Evolutionary conservation across 2,888 invertebrate species (phyloP).

Genomic region (Galeopsomyia nigrocyanea): DNA sequence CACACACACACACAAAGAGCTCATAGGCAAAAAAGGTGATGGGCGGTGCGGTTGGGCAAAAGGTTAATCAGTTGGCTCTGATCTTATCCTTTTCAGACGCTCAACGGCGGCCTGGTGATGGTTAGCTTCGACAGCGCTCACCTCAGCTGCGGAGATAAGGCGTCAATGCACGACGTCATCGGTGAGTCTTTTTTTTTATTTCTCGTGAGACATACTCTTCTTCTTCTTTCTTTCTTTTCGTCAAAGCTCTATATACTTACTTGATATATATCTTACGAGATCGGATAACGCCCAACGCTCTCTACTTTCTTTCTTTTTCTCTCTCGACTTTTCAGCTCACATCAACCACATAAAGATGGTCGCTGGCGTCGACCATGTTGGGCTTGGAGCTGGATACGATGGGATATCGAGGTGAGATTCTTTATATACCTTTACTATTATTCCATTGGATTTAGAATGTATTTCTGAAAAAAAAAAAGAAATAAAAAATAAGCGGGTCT

Average conservation of each 20-base stretch:
- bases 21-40: too few species aligned
- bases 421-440: neutral
- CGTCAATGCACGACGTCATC: constrained; percentile 74
- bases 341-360: constrained; percentile 77
- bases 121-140: constrained; percentile 76
- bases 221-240: neutral
- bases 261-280: neutral
- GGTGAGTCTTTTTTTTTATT: constrained; percentile 66
- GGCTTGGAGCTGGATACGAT: constrained; percentile 75
- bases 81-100: constrained; percentile 68
- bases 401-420: constrained; percentile 70
- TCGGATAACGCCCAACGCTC: neutral
- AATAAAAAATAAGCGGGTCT: too few species aligned
- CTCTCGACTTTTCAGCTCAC: constrained; percentile 67
- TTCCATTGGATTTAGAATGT: too few species aligned
- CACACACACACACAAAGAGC: too few species aligned
- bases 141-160: constrained; percentile 73
- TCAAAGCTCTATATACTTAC: neutral
- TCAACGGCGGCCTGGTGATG: constrained; percentile 77
- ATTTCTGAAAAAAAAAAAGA: too few species aligned
- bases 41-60: too few species aligned
- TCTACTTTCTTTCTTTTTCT: constrained; percentile 2
- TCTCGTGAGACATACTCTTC: too few species aligned
- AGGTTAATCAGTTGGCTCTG: neutral
- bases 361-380: constrained; percentile 78